Base-by-base conservation (phyloP, 92 coral and sea anemone genomes). In the Actinostola sp. region DNA sequence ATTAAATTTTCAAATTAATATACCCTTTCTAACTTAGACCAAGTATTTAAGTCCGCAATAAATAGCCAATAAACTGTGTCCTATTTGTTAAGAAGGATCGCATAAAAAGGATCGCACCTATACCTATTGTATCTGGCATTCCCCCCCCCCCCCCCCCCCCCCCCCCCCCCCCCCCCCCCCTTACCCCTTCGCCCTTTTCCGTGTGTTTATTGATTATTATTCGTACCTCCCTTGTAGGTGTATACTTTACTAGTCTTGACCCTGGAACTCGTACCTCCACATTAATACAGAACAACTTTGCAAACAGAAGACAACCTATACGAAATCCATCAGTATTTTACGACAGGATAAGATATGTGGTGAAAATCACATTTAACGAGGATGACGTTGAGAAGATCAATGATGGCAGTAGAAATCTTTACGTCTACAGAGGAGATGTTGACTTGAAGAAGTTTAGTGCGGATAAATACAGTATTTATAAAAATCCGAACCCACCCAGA, bases 181-280 rank as follows among this genome's bases (percentile, higher is more conserved):
- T n/a, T n/a, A n/a, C n/a, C n/a, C n/a, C n/a, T n/a, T n/a, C n/a
- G n/a, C n/a, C n/a, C n/a, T n/a, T n/a, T n/a, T n/a, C n/a, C n/a
- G n/a, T n/a, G n/a, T n/a, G n/a, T n/a, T n/a, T n/a, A n/a, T n/a
- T n/a, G n/a, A n/a, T n/a, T n/a, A n/a, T n/a, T n/a, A n/a, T n/a
- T n/a, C n/a, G n/a, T n/a, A n/a, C n/a, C n/a, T n/a, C n/a, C n/a
- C n/a, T n/a, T 57, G 5, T 29, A 57, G 63, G 63, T 17, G 63
- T 57, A 11, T 26, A 57, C 39, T 57, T 57, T 17, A 57, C 63
- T 9, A 57, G 39, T 16, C 39, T 28, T 13, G 63, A 57, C 36
- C 63, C 7, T 57, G 39, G 63, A 2, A 27, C 27, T 52, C 4
- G 12, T 8, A 1, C 5, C 3, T 19, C 10, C 27, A 23, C 28